Evolutionary conservation across 1,140 invertebrate genomes (phyloP), one percentile per base, ranked within the genome.

Genomic region (Trichoplusia ni): DNA sequence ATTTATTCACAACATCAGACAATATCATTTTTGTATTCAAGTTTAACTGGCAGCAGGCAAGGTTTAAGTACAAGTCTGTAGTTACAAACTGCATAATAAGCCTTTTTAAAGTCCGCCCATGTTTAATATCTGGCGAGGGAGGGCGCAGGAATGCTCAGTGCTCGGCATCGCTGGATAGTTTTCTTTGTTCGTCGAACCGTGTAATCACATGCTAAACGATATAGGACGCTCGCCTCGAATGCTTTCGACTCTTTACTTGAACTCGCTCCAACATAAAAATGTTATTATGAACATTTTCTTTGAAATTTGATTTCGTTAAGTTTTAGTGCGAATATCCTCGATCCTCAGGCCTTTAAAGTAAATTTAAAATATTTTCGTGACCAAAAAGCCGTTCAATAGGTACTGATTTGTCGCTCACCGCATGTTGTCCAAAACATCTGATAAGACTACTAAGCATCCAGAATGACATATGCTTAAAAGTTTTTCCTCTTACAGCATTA

Each of bases 101-200:
- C 11, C 16, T 40, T 46, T 27, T 27, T 1, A 29, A 6, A 27
- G 44, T 29, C 13, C 44, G 11, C 6, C 11, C 7, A 19, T 21
- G 31, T 33, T 35, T 51, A 67, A 62, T 51, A 58, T 62, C 13
- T 7, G 23, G 9, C n/a, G 16, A 49, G 40, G 44, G 14, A 49
- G 18, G 29, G 11, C 7, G 23, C 9, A 2, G n/a, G 16, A 61
- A 16, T 31, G 60, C 37, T 31, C 14, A 40, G 23, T 29, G 44
- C 21, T 25, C 44, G 9, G 38, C 27, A 27, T 46, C 56, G 44
- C 37, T 21, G 63, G 61, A 75, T 79, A 82, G 83, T 84, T 84
- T 86, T 84, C 84, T 84, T 86, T 89, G 86, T 72, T 69, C 79
- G 59, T 13, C 79, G 67, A 61, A 61, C 59, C 72, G 77, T 79